Conservation (phyloP, 1,140 invertebrate genomes). For the Drosophila nasuta region DNA sequence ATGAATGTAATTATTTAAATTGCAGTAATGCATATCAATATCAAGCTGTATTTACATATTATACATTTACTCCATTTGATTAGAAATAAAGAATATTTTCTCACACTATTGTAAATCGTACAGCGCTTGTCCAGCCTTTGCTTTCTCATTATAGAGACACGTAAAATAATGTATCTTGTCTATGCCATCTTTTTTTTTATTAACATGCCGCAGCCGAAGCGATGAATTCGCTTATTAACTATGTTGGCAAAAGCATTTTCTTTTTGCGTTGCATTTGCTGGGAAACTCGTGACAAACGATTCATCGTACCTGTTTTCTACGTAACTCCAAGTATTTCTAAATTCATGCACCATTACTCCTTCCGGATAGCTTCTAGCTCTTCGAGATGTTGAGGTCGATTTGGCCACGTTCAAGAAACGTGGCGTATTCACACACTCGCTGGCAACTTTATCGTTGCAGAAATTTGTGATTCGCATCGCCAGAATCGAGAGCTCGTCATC, state of each 20-base stretch:
- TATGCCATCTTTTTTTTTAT: not conserved
- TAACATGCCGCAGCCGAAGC: not conserved
- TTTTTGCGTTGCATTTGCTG: not conserved
- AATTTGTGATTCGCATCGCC: constrained; percentile 3
- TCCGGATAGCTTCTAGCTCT: no score
- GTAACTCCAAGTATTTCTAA: no score
- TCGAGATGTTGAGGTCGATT: no score
- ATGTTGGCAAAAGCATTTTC: not conserved
- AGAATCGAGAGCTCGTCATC: not conserved
- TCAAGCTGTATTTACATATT: no score
- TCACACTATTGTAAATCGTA: not conserved
- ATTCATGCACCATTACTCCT: no score
- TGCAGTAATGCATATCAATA: no score
- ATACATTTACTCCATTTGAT: no score
- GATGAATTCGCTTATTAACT: not conserved
- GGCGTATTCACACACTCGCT: constrained; percentile 2
- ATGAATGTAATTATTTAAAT: no score
- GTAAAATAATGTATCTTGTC: not conserved
- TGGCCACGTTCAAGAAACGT: not conserved
- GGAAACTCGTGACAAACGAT: not conserved
- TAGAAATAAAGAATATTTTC: no score
- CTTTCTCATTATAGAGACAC: not conserved
- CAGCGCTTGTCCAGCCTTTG: not conserved
- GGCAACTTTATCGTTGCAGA: not conserved
- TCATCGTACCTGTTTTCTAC: no score